Evolutionary conservation across 2,888 invertebrate genomes (phyloP), one percentile per base, ranked within the genome.

Genomic region (Pterostichus niger): DNA sequence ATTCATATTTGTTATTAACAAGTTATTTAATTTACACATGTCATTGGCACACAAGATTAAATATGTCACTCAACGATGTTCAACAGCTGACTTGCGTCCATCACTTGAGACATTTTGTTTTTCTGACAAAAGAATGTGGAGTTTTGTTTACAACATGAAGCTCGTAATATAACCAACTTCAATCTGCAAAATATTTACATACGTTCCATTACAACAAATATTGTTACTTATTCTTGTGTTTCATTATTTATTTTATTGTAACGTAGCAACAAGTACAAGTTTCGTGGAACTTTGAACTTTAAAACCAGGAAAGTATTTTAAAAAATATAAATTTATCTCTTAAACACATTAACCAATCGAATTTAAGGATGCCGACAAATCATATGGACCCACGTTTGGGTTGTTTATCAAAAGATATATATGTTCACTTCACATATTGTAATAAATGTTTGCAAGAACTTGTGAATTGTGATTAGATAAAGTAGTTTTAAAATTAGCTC

Each of bases 51-150:
- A 33, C 31, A 3, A 35, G 40, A 54, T 80, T 33, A 52, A 71
- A 49, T 80, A 64, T 79, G 61, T 79, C 79, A 79, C 79, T 71
- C 49, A 11, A 35, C 80, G 46, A 71, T 33, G 46, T 24, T 80
- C 80, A 80, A 80, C 80, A 80, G 80, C 80, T 79, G 79, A 79
- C 79, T 49, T 64, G 68, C 44, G 61, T 56, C 68, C 46, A 79
- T 68, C 64, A 79, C 64, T 64, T n/a, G 68, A 79, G 79, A 79
- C 79, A 79, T 79, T 79, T 79, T 79, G 79, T 79, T 79, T 61
- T 49, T 64, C 46, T 64, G 31, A 56, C 77, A 56, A 56, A 75
- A 52, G 52, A 75, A 54, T 33, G 77, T 40, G 15, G 17, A 77
- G 77, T 31, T 56, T 31, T 54, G 56, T 56, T 40, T 56, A 40